A percentile compares a stretch with the other conserved stretches of the same genome.
These are phyloP conservation scores for Coluber constrictor DNA, from an alignment of 2,797 vertebrate genomes.

Conservation along the genomic window DNA sequence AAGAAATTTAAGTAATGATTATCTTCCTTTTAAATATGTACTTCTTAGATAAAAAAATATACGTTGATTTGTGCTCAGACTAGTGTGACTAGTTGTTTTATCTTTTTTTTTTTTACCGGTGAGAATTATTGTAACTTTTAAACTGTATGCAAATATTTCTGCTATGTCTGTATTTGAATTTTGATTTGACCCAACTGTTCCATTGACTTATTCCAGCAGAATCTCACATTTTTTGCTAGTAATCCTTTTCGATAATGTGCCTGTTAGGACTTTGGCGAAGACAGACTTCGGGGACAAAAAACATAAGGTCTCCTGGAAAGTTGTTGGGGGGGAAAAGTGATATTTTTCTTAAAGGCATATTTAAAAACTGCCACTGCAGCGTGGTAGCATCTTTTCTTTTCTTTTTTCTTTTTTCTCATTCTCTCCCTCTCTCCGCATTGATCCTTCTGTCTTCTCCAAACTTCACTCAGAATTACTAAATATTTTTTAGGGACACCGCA, in stretches of 20 bases:
- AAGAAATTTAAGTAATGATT: not conserved
- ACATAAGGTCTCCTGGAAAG: not conserved
- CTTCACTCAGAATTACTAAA: not conserved
- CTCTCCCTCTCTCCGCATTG: not conserved
- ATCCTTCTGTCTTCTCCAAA: not conserved
- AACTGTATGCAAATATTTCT: not conserved
- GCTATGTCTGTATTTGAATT: not conserved
- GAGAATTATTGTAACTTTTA: not conserved
- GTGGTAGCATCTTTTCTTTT: not conserved
- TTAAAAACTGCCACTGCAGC: not conserved
- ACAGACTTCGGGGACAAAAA: not conserved
- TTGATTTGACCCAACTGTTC: not conserved
- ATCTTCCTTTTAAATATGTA: not conserved
- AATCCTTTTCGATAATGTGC: not conserved
- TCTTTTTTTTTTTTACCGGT: not conserved
- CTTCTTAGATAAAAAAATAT: not conserved
- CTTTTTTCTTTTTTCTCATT: not conserved
- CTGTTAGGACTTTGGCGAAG: not conserved
- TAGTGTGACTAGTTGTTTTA: not conserved
- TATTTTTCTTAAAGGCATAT: not conserved
- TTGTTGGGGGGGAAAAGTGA: not conserved
- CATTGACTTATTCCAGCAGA: not conserved
- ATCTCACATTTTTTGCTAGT: not conserved
- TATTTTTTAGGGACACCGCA: not conserved
- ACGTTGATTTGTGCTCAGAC: not conserved